Percentiles rank a stretch among this genome's conserved stretches.
Conservation (phyloP, 2,888 invertebrate species). For the Eumerus sabulonum region DNA sequence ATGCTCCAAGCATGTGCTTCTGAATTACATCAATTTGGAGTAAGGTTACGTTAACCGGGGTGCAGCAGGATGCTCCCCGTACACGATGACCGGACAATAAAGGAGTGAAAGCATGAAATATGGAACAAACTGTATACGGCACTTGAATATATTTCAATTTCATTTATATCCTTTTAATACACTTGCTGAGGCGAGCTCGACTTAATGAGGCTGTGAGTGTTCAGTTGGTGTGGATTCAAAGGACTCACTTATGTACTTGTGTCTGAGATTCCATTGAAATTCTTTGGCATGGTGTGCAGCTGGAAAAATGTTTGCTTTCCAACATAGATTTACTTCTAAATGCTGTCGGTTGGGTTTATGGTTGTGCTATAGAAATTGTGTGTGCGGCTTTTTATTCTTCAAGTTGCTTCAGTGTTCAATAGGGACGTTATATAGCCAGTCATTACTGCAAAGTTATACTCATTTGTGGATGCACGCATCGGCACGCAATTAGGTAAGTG, state of each 20-base stretch:
- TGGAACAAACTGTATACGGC: constrained; percentile 59
- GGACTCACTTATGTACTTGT: neutral
- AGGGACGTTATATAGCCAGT: constrained; percentile 9
- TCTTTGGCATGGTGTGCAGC: constrained; percentile 14
- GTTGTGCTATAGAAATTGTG: too few relatives aligned
- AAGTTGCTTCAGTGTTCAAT: constrained; percentile 1
- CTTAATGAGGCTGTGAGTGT: constrained; percentile 14
- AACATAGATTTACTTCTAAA: constrained; percentile 40
- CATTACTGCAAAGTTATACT: constrained; percentile 20
- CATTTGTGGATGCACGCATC: constrained; percentile 8
- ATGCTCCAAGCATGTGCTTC: constrained; percentile 20
- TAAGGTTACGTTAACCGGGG: constrained; percentile 53
- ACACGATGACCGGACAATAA: constrained; percentile 8
- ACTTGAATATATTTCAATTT: constrained; percentile 65
- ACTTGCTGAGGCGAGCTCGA: constrained; percentile 40
- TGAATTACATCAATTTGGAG: constrained; percentile 56
- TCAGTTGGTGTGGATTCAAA: constrained; percentile 23
- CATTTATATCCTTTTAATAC: constrained; percentile 62
- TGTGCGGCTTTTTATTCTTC: too few relatives aligned
- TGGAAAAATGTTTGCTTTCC: constrained; percentile 50
- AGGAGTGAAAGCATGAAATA: constrained; percentile 59
- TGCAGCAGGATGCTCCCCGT: constrained; percentile 41
- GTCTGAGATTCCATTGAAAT: neutral
- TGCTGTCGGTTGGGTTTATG: neutral
- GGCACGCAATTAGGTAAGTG: neutral